Percentiles rank a stretch among this genome's conserved stretches.
These are phyloP conservation scores for Chaetorhynchus papuensis DNA, from an alignment of 2,113 vertebrate genomes.

Conservation along the genomic window DNA sequence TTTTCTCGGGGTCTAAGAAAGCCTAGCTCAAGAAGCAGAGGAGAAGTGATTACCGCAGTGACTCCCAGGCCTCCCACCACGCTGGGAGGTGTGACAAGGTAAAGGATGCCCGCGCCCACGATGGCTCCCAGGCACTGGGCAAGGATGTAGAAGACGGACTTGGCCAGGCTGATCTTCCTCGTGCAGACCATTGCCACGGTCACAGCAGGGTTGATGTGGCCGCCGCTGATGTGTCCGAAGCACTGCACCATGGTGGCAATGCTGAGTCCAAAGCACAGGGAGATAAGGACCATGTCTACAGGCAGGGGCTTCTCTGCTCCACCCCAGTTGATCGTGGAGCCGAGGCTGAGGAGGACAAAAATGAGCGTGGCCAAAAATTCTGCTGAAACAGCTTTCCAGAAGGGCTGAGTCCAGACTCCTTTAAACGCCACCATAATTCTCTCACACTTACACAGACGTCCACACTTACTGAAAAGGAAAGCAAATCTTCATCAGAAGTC, in stretches of 20 bases:
- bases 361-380: conserved; percentile 92
- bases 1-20: not conserved
- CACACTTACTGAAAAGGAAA: conserved; percentile 82
- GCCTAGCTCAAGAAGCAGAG: not conserved
- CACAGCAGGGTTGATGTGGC: conserved; percentile 93
- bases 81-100: conserved; percentile 83
- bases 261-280: conserved; percentile 94
- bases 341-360: conserved; percentile 90
- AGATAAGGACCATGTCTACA: conserved; percentile 87
- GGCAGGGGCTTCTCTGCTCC: conserved; percentile 79
- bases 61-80: conserved; percentile 84
- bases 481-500: conserved; percentile 9
- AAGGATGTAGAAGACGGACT: conserved; percentile 86
- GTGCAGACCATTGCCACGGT: conserved; percentile 91
- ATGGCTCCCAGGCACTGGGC: conserved; percentile 93
- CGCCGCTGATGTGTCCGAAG: conserved; percentile 94
- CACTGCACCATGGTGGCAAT: conserved; percentile 97
- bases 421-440: conserved; percentile 90
- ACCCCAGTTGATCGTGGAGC: conserved; percentile 92
- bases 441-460: conserved; percentile 76
- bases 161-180: conserved; percentile 89
- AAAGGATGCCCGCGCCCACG: conserved; percentile 85
- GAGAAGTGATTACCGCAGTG: conserved; percentile 78
- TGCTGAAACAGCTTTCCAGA: conserved; percentile 91
- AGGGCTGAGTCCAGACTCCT: conserved; percentile 93